Evolutionary conservation across 2,888 invertebrate species (phyloP), one percentile per base, ranked within the genome.

Genomic region (Eilema sororculum): DNA sequence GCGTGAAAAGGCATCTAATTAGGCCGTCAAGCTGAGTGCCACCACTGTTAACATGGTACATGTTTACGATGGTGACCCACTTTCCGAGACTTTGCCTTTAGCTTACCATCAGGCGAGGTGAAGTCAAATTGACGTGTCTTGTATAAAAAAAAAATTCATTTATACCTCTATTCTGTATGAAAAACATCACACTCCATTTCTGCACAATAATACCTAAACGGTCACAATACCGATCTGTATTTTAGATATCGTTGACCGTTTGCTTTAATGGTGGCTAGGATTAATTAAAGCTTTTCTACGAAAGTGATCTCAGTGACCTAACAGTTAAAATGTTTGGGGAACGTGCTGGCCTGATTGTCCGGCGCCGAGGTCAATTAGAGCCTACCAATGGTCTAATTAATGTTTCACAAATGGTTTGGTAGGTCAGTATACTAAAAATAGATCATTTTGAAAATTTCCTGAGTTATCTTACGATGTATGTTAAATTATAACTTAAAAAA

Each of bases 311-410:
- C 37, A 46, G 24, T 63, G 75, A 74, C 77, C 80, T 37, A 77
- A 67, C 78, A 76, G 79, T 78, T 78, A 61, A 61, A 69, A 68
- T 67, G 71, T 78, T 65, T 78, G 75, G 78, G 75, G 68, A 76
- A 65, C 57, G 30, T 24, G 6, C 65, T 58, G 58, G 12, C 68
- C 73, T 68, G 72, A 75, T 79, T 81, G 71, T 3, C 6, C 0
- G 1, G 57, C 72, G 56, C 57, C 72, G 68, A 72, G 76, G 72
- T 67, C 72, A 76, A 73, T 69, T 20, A 25, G 16, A 63, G 68
- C 37, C 37, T 56, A 58, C 37, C 30, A 64, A 33, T 72, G 67
- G 60, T 68, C 72, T 67, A 71, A 78, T 78, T 71, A 73, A 37
- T 57, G 57, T 37, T 52, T 69, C 22, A 25, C 25, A 3, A 25